Percentiles rank a stretch among this genome's conserved stretches.
Conservation (phyloP, 2,113 vertebrate species). For the Gadus chalcogrammus region DNA sequence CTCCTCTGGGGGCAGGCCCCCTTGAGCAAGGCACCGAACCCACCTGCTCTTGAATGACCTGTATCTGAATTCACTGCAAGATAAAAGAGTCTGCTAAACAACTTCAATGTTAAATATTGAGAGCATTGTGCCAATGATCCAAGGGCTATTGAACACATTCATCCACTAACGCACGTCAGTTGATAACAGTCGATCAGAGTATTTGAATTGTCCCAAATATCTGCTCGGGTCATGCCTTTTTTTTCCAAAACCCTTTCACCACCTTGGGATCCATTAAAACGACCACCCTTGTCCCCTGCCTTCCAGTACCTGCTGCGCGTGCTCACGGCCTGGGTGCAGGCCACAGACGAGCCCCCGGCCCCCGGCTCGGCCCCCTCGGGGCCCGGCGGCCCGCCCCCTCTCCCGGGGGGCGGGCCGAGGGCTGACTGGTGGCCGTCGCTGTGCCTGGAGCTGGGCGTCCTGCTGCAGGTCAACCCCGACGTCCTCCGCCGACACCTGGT, state of each 20-base stretch:
- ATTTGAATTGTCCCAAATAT: neutral
- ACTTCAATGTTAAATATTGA: too few relatives aligned
- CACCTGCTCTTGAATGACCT: too few relatives aligned
- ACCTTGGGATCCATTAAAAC: too few relatives aligned
- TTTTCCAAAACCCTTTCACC: neutral
- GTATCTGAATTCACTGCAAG: neutral
- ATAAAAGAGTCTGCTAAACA: neutral
- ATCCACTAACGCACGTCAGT: too few relatives aligned
- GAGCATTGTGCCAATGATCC: too few relatives aligned
- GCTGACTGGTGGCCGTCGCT: constrained; percentile 84
- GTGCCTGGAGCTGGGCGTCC: constrained; percentile 80
- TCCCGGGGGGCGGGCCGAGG: constrained; percentile 44
- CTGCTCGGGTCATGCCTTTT: neutral
- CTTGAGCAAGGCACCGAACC: too few relatives aligned
- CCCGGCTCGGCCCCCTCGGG: constrained; percentile 12
- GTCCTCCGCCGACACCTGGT: constrained; percentile 84
- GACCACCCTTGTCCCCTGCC: neutral
- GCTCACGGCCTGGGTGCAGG: constrained; percentile 81
- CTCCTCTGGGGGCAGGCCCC: too few relatives aligned
- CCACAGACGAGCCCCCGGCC: constrained; percentile 43
- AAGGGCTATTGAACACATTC: too few relatives aligned
- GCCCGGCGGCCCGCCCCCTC: neutral
- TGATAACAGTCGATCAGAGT: neutral
- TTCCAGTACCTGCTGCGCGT: constrained; percentile 86
- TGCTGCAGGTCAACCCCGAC: constrained; percentile 89